Conservation (phyloP, 2,797 vertebrate species). For the Gambusia yucatana region DNA sequence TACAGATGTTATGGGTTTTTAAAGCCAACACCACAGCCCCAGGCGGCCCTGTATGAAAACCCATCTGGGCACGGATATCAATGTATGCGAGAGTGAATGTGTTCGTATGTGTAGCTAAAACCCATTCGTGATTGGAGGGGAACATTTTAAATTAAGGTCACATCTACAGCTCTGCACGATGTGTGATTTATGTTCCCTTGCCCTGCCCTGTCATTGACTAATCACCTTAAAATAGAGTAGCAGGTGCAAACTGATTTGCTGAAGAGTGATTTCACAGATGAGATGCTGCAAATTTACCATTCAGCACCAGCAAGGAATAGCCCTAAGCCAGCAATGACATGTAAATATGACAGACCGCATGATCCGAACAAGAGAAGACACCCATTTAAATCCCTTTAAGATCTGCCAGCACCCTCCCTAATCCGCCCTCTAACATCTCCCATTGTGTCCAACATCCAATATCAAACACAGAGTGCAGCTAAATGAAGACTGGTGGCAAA, state of each 20-base stretch:
- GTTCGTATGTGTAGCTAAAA: slow-evolving; percentile 45
- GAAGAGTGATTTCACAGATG: slow-evolving; percentile 67
- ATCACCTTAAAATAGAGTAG: slow-evolving; percentile 69
- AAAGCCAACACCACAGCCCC: slow-evolving; percentile 70
- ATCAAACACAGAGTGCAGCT: slow-evolving; percentile 60
- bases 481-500: slow-evolving; percentile 61
- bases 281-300: slow-evolving; percentile 48
- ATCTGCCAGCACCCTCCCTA: slow-evolving; percentile 56
- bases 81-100: slow-evolving; percentile 16
- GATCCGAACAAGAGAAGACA: slow-evolving; percentile 60
- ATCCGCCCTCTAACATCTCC: slow-evolving; percentile 54
- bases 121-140: slow-evolving; percentile 42
- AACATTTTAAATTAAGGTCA: slow-evolving; percentile 67
- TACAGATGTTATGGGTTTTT: slow-evolving; percentile 79
- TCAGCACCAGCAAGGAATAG: slow-evolving; percentile 34
- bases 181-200: slow-evolving; percentile 67
- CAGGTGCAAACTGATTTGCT: slow-evolving; percentile 73
- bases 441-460: slow-evolving; percentile 66
- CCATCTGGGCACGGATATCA: slow-evolving; percentile 65
- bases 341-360: slow-evolving; percentile 59
- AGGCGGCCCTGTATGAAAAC: slow-evolving; percentile 67
- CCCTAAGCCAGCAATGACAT: slow-evolving; percentile 46
- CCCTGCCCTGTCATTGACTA: slow-evolving; percentile 65
- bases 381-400: slow-evolving; percentile 54
- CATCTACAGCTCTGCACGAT: slow-evolving; percentile 52